Evolutionary conservation across 2,888 invertebrate genomes (phyloP).

Genomic region (Caenorhabditis sp.): DNA sequence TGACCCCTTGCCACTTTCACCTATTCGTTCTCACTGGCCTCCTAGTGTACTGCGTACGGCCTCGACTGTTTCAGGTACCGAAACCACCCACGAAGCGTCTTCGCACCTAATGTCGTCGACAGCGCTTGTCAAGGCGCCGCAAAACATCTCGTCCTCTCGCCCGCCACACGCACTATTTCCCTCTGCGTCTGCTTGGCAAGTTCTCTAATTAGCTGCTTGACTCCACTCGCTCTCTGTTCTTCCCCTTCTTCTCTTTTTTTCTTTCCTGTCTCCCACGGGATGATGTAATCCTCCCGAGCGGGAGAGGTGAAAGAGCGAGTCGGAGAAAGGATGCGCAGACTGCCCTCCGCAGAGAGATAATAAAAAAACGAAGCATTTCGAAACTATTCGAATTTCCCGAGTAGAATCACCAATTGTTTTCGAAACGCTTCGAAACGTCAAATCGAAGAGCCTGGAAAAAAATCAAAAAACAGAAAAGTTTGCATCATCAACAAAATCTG

Average conservation of each 20-base stretch:
- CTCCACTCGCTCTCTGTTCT: conserved; percentile 17
- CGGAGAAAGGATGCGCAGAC: conserved; percentile 48
- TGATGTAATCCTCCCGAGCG: conserved; percentile 51
- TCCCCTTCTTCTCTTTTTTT: too few species aligned
- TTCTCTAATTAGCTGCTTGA: conserved; percentile 45
- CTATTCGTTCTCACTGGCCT: conserved; percentile 25
- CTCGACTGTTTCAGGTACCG: conserved; percentile 55
- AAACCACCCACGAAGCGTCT: conserved; percentile 56
- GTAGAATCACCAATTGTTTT: conserved; percentile 22
- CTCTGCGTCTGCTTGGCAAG: conserved; percentile 29
- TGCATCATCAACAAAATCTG: not conserved
- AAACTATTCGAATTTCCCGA: conserved; percentile 53
- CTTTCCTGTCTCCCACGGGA: conserved; percentile 52
- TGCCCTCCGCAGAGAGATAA: conserved; percentile 48
- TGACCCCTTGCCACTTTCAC: conserved; percentile 15
- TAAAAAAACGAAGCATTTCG: conserved; percentile 47
- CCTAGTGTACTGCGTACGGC: conserved; percentile 18
- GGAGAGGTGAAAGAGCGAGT: conserved; percentile 57
- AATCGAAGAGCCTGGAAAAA: conserved; percentile 14
- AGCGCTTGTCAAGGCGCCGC: conserved; percentile 43
- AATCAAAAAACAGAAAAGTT: not conserved
- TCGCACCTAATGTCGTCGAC: conserved; percentile 50
- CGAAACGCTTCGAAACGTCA: conserved; percentile 38
- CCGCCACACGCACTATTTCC: conserved; percentile 32
- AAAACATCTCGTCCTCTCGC: conserved; percentile 25